phyloP scores from a whole-genome alignment of 2,113 vertebrate species.

The Scomber japonicus region DNA sequence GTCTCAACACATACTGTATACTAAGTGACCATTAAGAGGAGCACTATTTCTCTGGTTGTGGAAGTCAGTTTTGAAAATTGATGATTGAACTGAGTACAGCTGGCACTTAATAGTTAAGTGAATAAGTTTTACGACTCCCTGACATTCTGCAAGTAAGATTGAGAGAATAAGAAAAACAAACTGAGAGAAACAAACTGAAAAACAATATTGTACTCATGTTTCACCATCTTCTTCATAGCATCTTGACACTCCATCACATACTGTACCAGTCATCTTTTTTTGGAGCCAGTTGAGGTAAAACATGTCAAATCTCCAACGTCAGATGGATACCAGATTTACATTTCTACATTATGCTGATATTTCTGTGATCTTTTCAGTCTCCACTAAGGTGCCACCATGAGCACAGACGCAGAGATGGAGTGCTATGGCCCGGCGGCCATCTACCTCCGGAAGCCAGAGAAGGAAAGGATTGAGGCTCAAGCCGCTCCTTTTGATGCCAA shows the following conservation, averaged over 20 bases:
- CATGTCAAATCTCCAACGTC: background rate
- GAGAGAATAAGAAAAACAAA: too few relatives aligned
- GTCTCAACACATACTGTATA: too few relatives aligned
- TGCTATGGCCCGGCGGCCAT: conserved; percentile 62
- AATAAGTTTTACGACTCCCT: too few relatives aligned
- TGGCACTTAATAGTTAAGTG: too few relatives aligned
- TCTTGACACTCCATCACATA: background rate
- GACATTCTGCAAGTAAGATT: too few relatives aligned
- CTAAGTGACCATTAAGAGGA: too few relatives aligned
- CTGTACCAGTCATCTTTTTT: background rate
- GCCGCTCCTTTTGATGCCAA: conserved; percentile 74
- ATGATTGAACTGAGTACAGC: too few relatives aligned
- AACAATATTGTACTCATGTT: too few relatives aligned
- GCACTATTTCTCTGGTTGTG: too few relatives aligned
- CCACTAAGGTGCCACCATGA: conserved; percentile 68
- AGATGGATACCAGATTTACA: background rate
- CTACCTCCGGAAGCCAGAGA: conserved; percentile 73
- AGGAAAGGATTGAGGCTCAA: conserved; percentile 73
- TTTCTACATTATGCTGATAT: background rate
- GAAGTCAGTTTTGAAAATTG: too few relatives aligned
- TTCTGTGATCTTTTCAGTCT: conserved; percentile 20
- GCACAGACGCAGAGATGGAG: conserved; percentile 77
- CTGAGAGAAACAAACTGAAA: too few relatives aligned
- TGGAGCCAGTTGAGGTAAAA: conserved; percentile 39
- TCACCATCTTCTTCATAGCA: conserved; percentile 11